phyloP scores from a whole-genome alignment of 2,888 invertebrate species.

The Polymixis lichenea region DNA sequence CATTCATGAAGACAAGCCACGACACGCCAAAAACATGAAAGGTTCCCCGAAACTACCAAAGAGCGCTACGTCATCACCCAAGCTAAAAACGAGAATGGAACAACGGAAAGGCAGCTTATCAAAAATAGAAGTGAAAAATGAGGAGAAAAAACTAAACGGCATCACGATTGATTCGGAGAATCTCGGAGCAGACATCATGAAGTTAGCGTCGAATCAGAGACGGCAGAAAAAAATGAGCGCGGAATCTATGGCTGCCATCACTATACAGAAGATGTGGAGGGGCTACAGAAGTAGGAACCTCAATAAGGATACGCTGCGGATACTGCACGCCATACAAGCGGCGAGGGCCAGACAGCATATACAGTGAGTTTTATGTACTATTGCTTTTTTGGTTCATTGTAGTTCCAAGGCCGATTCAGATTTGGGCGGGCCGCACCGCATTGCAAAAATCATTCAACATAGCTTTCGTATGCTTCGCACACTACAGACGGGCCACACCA shows the following conservation, averaged over 20 bases:
- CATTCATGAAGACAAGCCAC: slow-evolving; percentile 79
- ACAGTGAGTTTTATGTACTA: slow-evolving; percentile 90
- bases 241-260: slow-evolving; percentile 92
- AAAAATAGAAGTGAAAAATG: slow-evolving; percentile 74
- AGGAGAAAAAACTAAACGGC: slow-evolving; percentile 81
- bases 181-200: slow-evolving; percentile 81
- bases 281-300: slow-evolving; percentile 95
- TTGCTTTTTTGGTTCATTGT: neutral
- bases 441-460: no score
- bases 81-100: slow-evolving; percentile 83
- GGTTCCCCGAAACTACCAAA: slow-evolving; percentile 86
- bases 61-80: slow-evolving; percentile 87
- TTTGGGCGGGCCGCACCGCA: no score
- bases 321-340: slow-evolving; percentile 93
- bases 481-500: no score
- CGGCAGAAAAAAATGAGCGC: slow-evolving; percentile 84
- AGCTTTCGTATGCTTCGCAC: no score
- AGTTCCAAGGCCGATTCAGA: no score
- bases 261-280: slow-evolving; percentile 96
- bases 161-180: slow-evolving; percentile 72
- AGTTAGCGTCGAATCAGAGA: slow-evolving; percentile 84
- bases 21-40: slow-evolving; percentile 77
- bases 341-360: slow-evolving; percentile 95
- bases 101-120: slow-evolving; percentile 85
- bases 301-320: slow-evolving; percentile 92